Conservation (phyloP, 2,888 invertebrate genomes). For the Copidosoma aretas region DNA sequence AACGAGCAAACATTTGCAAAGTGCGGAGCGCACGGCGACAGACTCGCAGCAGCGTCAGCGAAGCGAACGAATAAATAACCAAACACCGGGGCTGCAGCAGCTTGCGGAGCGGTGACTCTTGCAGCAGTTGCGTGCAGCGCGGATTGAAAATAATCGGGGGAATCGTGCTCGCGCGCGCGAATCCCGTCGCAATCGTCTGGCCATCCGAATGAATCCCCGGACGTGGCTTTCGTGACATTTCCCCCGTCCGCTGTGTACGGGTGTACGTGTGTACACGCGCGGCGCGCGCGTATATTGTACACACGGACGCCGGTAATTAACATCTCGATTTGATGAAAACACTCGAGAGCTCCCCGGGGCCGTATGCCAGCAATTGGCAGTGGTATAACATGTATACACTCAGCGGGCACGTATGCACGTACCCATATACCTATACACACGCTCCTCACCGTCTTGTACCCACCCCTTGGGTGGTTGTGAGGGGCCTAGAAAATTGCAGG, state of each 20-base stretch:
- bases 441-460: slow-evolving; percentile 27
- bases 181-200: background rate
- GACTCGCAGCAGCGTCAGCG: too few relatives aligned
- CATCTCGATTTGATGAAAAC: slow-evolving; percentile 58
- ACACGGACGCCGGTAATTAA: slow-evolving; percentile 50
- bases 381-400: background rate
- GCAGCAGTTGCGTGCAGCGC: too few relatives aligned
- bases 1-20: too few relatives aligned
- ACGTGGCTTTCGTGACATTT: too few relatives aligned
- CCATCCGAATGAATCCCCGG: too few relatives aligned
- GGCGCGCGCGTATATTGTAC: background rate
- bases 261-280: background rate
- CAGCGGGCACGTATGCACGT: too few relatives aligned
- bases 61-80: background rate
- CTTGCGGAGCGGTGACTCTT: background rate
- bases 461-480: background rate
- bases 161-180: background rate
- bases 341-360: slow-evolving; percentile 48
- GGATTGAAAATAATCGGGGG: background rate
- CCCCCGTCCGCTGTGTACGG: background rate
- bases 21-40: too few relatives aligned
- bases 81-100: background rate
- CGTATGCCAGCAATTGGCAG: slow-evolving; percentile 57
- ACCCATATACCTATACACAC: slow-evolving; percentile 7
- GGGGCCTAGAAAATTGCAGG: slow-evolving; percentile 30